Evolutionary conservation across 92 coral and sea anemone genomes (phyloP).

Genomic region (Parazoanthus darwini): DNA sequence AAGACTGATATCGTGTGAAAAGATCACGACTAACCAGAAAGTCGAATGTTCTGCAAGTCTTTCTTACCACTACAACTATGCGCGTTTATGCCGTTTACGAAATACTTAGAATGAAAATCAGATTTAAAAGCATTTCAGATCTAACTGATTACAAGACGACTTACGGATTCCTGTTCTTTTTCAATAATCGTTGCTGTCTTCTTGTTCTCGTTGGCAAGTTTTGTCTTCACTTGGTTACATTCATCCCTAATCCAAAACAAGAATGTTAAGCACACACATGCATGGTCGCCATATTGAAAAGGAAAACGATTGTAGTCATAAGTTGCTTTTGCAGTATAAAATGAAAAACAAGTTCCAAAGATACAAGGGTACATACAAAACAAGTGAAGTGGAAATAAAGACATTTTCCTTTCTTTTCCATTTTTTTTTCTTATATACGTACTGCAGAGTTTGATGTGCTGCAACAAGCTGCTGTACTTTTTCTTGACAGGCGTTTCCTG

Average conservation of each 20-base stretch:
- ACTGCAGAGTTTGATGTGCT: slow-evolving; percentile 34
- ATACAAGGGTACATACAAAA: too few species aligned
- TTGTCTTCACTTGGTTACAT: background rate
- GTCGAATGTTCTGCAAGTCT: background rate
- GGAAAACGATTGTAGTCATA: background rate
- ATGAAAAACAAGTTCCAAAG: background rate
- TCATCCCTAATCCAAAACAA: slow-evolving; percentile 20
- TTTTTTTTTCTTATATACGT: background rate
- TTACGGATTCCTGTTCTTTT: slow-evolving; percentile 27
- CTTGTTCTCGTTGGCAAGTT: slow-evolving; percentile 14
- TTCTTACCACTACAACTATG: background rate
- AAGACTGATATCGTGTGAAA: too few species aligned
- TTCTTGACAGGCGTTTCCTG: slow-evolving; percentile 7
- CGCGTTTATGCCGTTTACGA: background rate
- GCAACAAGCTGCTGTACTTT: slow-evolving; percentile 14
- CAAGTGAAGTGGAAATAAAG: background rate
- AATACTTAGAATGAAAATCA: too few species aligned
- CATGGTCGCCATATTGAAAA: background rate
- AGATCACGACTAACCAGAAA: too few species aligned
- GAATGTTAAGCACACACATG: background rate
- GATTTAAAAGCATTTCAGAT: too few species aligned
- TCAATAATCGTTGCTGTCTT: slow-evolving; percentile 25
- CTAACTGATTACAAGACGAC: background rate
- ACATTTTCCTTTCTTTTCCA: too few species aligned
- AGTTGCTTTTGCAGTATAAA: background rate